These are phyloP conservation scores for Periphyllus acericola DNA, from an alignment of 2,888 invertebrate genomes.

Conservation along the genomic window DNA sequence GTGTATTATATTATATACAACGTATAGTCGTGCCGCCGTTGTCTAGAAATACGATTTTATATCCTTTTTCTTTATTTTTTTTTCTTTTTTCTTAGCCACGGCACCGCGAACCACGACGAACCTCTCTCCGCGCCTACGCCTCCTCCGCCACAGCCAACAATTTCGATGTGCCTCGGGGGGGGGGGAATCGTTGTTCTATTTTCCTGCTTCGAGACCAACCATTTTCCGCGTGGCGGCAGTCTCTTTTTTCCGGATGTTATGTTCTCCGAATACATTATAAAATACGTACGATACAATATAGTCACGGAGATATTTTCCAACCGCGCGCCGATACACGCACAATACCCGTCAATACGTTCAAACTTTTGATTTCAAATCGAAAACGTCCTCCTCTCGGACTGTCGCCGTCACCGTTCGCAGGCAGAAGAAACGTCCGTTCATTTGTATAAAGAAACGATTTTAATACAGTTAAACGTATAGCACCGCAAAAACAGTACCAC, in stretches of 20 bases:
- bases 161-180: not conserved
- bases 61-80: not conserved
- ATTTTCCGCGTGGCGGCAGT: not conserved
- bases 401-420: not conserved
- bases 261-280: not conserved
- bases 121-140: constrained; percentile 9
- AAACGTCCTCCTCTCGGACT: not conserved
- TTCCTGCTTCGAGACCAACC: not conserved
- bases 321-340: too few relatives aligned
- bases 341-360: not conserved
- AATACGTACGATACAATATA: not conserved
- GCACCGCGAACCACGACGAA: constrained; percentile 45
- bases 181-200: not conserved
- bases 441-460: too few relatives aligned
- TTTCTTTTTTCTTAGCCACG: constrained; percentile 8
- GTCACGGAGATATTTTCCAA: too few relatives aligned
- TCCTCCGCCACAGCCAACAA: not conserved
- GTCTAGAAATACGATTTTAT: constrained; percentile 28
- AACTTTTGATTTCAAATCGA: not conserved
- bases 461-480: too few relatives aligned
- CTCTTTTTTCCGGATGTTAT: not conserved
- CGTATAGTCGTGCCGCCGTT: constrained; percentile 29
- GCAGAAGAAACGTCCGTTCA: too few relatives aligned
- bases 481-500: too few relatives aligned
- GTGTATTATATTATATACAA: not conserved